Conservation (phyloP, 2,888 invertebrate genomes). For the Hypercompe scribonia region DNA sequence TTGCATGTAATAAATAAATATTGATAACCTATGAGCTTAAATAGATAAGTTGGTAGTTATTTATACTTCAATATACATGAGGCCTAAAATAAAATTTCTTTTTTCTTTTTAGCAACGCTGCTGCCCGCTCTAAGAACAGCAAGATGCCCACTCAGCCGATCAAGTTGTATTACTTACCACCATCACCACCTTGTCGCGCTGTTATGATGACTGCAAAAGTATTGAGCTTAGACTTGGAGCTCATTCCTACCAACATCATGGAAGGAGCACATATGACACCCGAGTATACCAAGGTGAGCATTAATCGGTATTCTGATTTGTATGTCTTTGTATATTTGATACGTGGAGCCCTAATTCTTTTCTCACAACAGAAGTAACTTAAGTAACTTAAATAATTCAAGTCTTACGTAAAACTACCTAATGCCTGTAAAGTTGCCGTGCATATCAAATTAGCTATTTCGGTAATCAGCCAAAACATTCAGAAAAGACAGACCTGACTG, state of each 20-base stretch:
- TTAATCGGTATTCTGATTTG: neutral
- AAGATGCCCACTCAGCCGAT: constrained; percentile 80
- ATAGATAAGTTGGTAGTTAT: no score
- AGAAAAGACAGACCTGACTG: no score
- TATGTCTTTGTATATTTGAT: neutral
- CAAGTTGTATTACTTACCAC: constrained; percentile 88
- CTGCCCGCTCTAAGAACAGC: constrained; percentile 72
- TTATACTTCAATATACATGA: no score
- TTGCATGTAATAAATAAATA: no score
- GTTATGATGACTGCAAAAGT: constrained; percentile 88
- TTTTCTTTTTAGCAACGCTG: constrained; percentile 71
- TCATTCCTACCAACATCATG: constrained; percentile 86
- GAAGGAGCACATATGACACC: constrained; percentile 88
- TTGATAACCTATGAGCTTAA: no score
- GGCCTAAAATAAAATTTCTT: neutral
- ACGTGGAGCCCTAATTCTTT: neutral
- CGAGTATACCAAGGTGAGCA: constrained; percentile 88
- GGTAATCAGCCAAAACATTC: no score
- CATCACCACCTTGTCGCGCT: constrained; percentile 88
- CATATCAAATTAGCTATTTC: no score
- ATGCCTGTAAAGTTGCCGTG: no score
- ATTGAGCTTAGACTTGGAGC: constrained; percentile 88
- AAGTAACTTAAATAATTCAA: no score
- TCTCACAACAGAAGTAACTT: no score
- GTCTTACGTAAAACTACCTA: no score